A percentile compares a stretch with the other conserved stretches of the same genome.
These are phyloP conservation scores for Eupithecia tripunctaria DNA, from an alignment of 2,888 invertebrate genomes.

Conservation along the genomic window DNA sequence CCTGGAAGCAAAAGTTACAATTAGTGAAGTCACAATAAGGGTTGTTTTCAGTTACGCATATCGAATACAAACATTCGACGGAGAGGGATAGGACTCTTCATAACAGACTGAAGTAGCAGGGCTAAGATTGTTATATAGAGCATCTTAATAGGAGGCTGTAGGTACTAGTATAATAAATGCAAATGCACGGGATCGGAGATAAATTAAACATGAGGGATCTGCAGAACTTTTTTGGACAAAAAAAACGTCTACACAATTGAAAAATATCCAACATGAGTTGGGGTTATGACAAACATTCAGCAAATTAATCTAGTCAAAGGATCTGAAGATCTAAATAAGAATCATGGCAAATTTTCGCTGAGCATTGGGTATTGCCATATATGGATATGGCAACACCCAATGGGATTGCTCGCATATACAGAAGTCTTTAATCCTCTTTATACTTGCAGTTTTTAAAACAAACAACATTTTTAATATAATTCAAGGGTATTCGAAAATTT, in stretches of 20 bases:
- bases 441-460: too few species aligned
- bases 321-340: neutral
- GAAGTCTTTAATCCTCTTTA: too few species aligned
- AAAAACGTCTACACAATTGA: neutral
- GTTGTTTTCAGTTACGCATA: neutral
- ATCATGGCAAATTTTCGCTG: neutral
- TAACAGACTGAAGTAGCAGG: neutral
- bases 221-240: neutral
- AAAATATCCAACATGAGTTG: neutral
- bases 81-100: too few species aligned
- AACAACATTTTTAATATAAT: neutral
- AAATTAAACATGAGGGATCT: too few species aligned
- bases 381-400: too few species aligned
- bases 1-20: conserved; percentile 65
- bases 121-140: too few species aligned
- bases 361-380: too few species aligned
- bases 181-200: too few species aligned
- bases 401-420: too few species aligned
- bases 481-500: neutral
- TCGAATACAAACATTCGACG: neutral
- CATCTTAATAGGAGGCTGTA: too few species aligned
- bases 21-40: neutral
- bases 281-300: neutral
- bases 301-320: neutral
- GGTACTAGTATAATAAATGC: too few species aligned